Base-by-base conservation (phyloP, 1,140 invertebrate species). In the Mamestra configurata region DNA sequence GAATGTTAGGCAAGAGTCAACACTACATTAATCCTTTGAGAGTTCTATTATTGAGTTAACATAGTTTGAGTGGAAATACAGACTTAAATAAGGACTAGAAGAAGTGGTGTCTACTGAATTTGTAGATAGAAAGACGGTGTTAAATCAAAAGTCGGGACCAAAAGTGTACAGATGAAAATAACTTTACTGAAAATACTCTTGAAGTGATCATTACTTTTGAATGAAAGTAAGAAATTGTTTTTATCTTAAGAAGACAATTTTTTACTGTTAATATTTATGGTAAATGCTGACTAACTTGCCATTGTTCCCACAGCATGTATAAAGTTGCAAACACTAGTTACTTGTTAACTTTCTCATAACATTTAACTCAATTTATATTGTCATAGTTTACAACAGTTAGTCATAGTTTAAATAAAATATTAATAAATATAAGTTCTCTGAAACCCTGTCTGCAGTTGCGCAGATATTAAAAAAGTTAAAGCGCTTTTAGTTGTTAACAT, bases 391-490 rank as follows among this genome's bases (percentile, higher is more conserved):
- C 1, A 7, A 11, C 10, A 5, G 18, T 53, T 20, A 22, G 51
- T 24, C 53, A 55, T 10, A 11, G 53, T 55, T 55, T 55, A 24
- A 55, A 55, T 55, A 24, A 24, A 55, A 55, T 24, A 55, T 10
- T 13, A 0, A 2, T 15, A 24, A 24, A 11, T 11, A 11, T 24
- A 55, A 55, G 20, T 55, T 55, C 3, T 22, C 24, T 57, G 13
- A 57, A 57, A 11, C 24, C 11, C 10, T 4, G 53, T 24, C 53
- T 57, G 53, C 53, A 57, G 22, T 57, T 57, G 22, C 22, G 22
- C 22, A 27, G 22, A 57, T 57, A 57, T 57, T 57, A 57, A 57
- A 57, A 57, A 57, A 57, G 53, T 57, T 57, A 57, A 57, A 27
- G 53, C 53, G 53, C 10, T 57, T 57, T 4, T 15, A 57, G 53